Percentiles rank a stretch among this genome's conserved stretches.
Conservation (phyloP, 2,888 invertebrate species). For the Coelinius sp. region DNA sequence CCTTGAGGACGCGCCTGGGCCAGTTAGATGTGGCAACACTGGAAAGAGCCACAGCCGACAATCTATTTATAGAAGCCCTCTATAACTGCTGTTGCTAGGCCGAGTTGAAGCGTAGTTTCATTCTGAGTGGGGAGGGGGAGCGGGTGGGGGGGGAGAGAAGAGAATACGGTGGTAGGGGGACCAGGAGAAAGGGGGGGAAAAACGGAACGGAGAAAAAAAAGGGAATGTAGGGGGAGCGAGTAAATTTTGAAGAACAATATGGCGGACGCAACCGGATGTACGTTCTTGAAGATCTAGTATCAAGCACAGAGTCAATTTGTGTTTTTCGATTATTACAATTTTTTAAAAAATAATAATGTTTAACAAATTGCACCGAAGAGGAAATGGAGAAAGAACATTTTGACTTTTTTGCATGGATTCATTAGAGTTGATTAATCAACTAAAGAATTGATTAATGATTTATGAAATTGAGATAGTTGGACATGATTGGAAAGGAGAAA, state of each 20-base stretch:
- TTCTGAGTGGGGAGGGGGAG: constrained; percentile 31
- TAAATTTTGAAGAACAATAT: constrained; percentile 44
- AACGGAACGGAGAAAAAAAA: constrained; percentile 16
- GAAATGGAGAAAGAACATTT: too few relatives aligned
- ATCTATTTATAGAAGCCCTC: constrained; percentile 63
- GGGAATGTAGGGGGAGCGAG: constrained; percentile 35
- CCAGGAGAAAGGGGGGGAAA: constrained; percentile 17
- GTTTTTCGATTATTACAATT: too few relatives aligned
- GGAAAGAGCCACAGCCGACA: constrained; percentile 48
- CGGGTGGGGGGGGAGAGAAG: constrained; percentile 22
- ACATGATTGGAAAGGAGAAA: not conserved
- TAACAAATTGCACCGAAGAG: too few relatives aligned
- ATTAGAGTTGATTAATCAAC: too few relatives aligned
- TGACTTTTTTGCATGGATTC: too few relatives aligned
- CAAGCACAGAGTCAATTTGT: not conserved
- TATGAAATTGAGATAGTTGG: too few relatives aligned
- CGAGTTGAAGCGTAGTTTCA: constrained; percentile 46
- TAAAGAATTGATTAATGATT: too few relatives aligned
- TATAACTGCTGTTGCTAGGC: constrained; percentile 66
- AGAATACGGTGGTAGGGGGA: constrained; percentile 24
- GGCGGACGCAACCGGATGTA: constrained; percentile 49
- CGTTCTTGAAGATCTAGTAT: constrained; percentile 35
- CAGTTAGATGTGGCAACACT: constrained; percentile 63
- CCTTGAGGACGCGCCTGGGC: constrained; percentile 56
- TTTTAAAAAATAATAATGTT: too few relatives aligned